Evolutionary conservation across 2,113 vertebrate species (phyloP), one percentile per base, ranked within the genome.

Genomic region (Archilochus colubris): DNA sequence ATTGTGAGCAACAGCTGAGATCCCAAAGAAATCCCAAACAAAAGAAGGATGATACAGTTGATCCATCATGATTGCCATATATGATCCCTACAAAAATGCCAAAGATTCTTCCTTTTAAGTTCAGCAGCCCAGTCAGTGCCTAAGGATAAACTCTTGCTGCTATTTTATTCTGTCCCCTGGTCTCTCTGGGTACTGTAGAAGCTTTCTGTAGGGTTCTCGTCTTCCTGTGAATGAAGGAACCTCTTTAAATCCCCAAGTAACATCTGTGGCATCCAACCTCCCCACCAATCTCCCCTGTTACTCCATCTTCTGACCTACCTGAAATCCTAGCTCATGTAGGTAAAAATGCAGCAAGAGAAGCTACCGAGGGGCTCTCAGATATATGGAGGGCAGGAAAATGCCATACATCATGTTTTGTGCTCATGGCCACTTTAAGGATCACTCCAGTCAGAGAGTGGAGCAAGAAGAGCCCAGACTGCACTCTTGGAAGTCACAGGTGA

Each of bases 341-440:
- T 10, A 54, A 13, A 66, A 59, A 61, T 0, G 0, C 43, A 62
- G 5, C 12, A n/a, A 43, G 9, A 69, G 30, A 23, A 4, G 11
- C 33, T 69, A 31, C 20, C 28, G 24, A 33, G 1, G 2, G 21
- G 46, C 48, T 84, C 31, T 33, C 43, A 81, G 22, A 18, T 24
- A 11, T 0, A 0, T 8, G n/a, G 46, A 54, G n/a, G 54, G 27
- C 38, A 43, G 18, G 31, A 2, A 84, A 57, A 38, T 21, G 23
- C 6, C 4, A 0, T 8, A 14, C 8, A 27, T 43, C 27, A 18
- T 1, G 6, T 62, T 7, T 10, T 55, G 38, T 59, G 14, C 22
- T 67, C 25, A 20, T n/a, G 15, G 22, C 3, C 40, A 16, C 25
- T 54, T 58, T 23, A 74, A 30, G 44, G 31, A 43, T 11, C 10